Percentiles rank a stretch among this genome's conserved stretches.
Conservation (phyloP, 1,140 invertebrate genomes). For the Lordiphosa collinella region DNA sequence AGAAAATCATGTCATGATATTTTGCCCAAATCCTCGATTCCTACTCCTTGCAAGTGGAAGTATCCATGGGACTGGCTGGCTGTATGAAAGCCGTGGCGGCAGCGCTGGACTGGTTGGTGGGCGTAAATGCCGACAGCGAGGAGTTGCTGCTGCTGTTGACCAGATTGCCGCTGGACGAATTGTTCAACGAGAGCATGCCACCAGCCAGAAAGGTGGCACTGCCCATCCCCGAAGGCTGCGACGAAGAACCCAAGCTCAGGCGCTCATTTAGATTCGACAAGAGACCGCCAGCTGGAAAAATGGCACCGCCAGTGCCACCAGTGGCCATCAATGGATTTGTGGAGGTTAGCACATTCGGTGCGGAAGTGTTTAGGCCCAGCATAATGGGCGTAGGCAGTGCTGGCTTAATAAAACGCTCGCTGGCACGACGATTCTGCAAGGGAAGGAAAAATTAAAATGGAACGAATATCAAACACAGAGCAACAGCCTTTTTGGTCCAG, state of each 20-base stretch:
- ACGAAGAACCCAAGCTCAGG: conserved; percentile 46
- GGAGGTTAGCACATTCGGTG: conserved; percentile 75
- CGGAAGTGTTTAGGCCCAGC: conserved; percentile 77
- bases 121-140: conserved; percentile 71
- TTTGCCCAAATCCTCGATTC: conserved; percentile 1
- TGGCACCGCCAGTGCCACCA: conserved; percentile 9
- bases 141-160: conserved; percentile 62
- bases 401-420: conserved; percentile 89
- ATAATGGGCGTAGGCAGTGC: conserved; percentile 81
- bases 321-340: conserved; percentile 57
- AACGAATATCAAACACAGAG: no score
- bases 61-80: conserved; percentile 86
- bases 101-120: conserved; percentile 65
- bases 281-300: conserved; percentile 41
- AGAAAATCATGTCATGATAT: conserved; percentile 41
- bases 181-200: conserved; percentile 52
- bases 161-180: conserved; percentile 72
- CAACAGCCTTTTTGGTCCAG: no score
- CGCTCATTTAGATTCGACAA: conserved; percentile 63
- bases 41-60: conserved; percentile 80
- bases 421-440: conserved; percentile 83
- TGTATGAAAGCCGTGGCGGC: conserved; percentile 79
- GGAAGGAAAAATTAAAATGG: no score
- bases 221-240: conserved; percentile 13
- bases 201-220: conserved; percentile 58